Evolutionary conservation across 2,888 invertebrate species (phyloP).

Genomic region (Ectobius pallidus): DNA sequence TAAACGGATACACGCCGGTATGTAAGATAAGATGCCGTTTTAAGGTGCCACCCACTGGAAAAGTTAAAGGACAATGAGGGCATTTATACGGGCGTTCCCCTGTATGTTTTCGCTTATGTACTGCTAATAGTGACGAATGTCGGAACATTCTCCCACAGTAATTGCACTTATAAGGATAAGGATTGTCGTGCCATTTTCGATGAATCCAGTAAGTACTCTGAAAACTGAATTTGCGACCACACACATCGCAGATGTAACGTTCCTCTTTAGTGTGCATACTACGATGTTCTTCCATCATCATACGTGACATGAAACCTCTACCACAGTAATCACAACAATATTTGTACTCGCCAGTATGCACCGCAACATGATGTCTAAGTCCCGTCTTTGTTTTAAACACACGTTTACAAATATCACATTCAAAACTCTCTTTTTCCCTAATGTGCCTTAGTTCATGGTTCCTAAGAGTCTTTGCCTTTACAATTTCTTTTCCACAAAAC

Average conservation of each 20-base stretch:
- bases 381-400: conserved; percentile 45
- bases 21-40: conserved; percentile 54
- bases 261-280: conserved; percentile 45
- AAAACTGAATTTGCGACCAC: conserved; percentile 45
- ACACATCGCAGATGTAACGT: conserved; percentile 45
- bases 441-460: conserved; percentile 43
- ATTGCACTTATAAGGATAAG: conserved; percentile 46
- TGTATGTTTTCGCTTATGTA: conserved; percentile 57
- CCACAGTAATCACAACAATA: conserved; percentile 45
- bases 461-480: conserved; percentile 40
- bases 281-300: conserved; percentile 45
- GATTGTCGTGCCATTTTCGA: conserved; percentile 46
- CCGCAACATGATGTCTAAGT: conserved; percentile 43
- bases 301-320: conserved; percentile 45
- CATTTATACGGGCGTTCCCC: conserved; percentile 58
- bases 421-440: conserved; percentile 38
- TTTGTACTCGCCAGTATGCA: conserved; percentile 45
- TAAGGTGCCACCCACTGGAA: conserved; percentile 55
- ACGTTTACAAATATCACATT: conserved; percentile 43
- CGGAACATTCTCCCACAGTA: conserved; percentile 44
- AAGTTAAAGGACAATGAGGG: conserved; percentile 55
- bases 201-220: conserved; percentile 46
- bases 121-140: conserved; percentile 44
- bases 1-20: conserved; percentile 44
- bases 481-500: conserved; percentile 43